These are phyloP conservation scores for Agriopis aurantiaria DNA, from an alignment of 2,888 invertebrate genomes.

Conservation along the genomic window DNA sequence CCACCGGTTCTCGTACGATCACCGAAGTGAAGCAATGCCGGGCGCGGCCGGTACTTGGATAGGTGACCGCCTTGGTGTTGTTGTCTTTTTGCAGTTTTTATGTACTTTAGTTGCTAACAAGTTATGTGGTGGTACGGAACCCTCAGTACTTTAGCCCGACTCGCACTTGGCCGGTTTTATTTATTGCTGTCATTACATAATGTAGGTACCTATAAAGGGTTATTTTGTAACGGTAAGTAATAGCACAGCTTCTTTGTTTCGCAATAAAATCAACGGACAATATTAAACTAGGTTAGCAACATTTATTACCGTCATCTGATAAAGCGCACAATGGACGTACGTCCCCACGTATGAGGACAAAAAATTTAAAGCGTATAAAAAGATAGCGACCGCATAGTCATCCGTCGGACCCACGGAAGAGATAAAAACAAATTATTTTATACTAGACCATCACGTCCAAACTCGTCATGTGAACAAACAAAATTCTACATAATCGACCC, in stretches of 20 bases:
- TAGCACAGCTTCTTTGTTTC: background rate
- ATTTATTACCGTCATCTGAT: slow-evolving; percentile 27
- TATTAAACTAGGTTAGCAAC: slow-evolving; percentile 19
- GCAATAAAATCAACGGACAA: slow-evolving; percentile 6
- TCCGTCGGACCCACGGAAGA: slow-evolving; percentile 22
- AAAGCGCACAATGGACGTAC: slow-evolving; percentile 29
- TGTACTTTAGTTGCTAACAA: no score
- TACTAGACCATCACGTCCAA: slow-evolving; percentile 64
- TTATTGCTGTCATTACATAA: background rate
- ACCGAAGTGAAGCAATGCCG: no score
- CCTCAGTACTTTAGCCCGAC: no score
- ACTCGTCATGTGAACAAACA: slow-evolving; percentile 52
- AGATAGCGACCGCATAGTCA: slow-evolving; percentile 22
- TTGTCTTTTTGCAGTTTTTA: no score
- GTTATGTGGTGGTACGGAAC: no score
- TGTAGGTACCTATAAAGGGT: background rate
- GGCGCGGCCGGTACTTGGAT: no score
- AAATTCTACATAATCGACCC: slow-evolving; percentile 53
- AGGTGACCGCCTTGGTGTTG: no score
- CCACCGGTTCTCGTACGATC: no score
- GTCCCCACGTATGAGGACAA: slow-evolving; percentile 12
- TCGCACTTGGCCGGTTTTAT: background rate
- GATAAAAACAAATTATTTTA: slow-evolving; percentile 41
- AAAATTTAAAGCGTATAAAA: slow-evolving; percentile 29
- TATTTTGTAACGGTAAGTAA: slow-evolving; percentile 1